Base-by-base conservation (phyloP, 53 echinoderm and acorn worm species). In the Paracentrotus lividus region DNA sequence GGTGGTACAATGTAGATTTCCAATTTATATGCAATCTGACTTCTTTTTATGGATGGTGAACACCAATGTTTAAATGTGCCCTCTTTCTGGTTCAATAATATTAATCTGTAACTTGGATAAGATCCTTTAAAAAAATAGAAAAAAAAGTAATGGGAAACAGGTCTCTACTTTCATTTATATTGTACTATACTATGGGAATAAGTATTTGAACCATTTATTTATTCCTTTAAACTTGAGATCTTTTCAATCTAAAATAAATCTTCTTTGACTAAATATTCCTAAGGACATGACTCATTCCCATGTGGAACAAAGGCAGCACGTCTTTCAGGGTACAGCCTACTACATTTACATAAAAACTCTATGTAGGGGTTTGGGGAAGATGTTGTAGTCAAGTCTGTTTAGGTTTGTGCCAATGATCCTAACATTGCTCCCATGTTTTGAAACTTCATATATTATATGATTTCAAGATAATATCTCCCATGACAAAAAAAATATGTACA, bases 231-330 rank as follows among this genome's bases (percentile, higher is more conserved):
- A 57, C 40, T 72, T 72, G 36, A 38, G 40, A 57, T 6, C 72
- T 40, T 4, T 8, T 10, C 8, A 64, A 64, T 29, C 64, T 31
- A 6, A 18, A n/a, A 64, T 1, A 31, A 64, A 64, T 64, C 64
- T n/a, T n/a, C n/a, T 64, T 29, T 31, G 64, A 64, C 64, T 64
- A 29, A 27, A 72, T 14, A 32, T 40, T 40, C 5, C 1, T 38
- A 29, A 15, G 72, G 72, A 38, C 72, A 72, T 72, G 72, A 72
- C 40, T 72, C 72, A 72, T 36, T 72, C 72, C 72, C 40, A 38
- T 72, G 72, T 40, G 72, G 38, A 72, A n/a, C 36, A 38, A 5
- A 72, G 4, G 18, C 5, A 7, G 18, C 21, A 40, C 6, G 40
- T 72, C 36, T 40, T 40, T 1, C 38, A 9, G 16, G 67, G 12